These are phyloP conservation scores for Poecilia wingei DNA, from an alignment of 2,797 vertebrate species.

Conservation along the genomic window DNA sequence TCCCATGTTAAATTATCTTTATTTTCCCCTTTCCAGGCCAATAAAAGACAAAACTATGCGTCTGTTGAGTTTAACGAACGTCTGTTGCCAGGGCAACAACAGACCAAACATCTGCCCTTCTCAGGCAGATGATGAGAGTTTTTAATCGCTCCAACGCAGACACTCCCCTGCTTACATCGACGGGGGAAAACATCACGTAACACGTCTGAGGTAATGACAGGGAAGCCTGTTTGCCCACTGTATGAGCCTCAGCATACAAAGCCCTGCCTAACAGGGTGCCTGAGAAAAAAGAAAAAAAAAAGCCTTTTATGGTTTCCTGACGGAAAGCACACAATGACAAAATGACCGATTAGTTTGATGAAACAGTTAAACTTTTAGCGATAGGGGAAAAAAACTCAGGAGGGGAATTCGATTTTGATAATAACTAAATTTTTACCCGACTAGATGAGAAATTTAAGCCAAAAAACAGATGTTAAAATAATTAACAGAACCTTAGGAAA, in stretches of 20 bases:
- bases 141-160: constrained; percentile 41
- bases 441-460: not conserved
- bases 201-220: constrained; percentile 64
- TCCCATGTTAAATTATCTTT: not conserved
- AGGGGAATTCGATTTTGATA: not conserved
- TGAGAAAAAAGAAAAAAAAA: constrained; percentile 13
- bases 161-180: constrained; percentile 62
- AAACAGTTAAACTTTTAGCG: constrained; percentile 8
- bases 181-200: constrained; percentile 49
- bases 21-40: not conserved
- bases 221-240: constrained; percentile 24
- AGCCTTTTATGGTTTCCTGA: constrained; percentile 48
- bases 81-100: constrained; percentile 59
- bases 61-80: constrained; percentile 19
- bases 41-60: not conserved
- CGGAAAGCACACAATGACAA: constrained; percentile 11
- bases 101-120: constrained; percentile 49
- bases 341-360: constrained; percentile 26
- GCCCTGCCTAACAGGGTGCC: constrained; percentile 23
- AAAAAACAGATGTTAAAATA: not conserved
- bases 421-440: not conserved
- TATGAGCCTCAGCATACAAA: constrained; percentile 24
- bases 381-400: constrained; percentile 16
- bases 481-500: not conserved
- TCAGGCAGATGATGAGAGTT: constrained; percentile 53